Evolutionary conservation across 2,113 vertebrate genomes (phyloP).

Genomic region (Scatophagus argus): DNA sequence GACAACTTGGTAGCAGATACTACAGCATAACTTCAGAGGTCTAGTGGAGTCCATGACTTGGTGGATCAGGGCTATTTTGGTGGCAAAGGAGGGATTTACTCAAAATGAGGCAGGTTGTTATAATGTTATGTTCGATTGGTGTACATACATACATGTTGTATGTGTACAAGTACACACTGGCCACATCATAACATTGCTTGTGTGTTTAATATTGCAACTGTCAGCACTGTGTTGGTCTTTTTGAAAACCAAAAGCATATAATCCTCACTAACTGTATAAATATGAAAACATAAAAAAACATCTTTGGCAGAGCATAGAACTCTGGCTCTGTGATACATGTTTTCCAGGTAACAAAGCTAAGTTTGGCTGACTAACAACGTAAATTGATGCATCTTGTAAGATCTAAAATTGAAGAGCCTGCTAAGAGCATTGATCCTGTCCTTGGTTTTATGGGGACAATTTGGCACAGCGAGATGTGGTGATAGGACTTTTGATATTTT

Average conservation of each 20-base stretch:
- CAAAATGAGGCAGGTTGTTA: no score
- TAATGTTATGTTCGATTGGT: no score
- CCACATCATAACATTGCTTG: no score
- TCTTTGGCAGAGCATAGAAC: not conserved
- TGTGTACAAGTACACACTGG: no score
- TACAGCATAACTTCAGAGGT: no score
- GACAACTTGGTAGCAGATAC: no score
- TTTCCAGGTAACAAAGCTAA: not conserved
- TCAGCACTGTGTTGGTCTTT: not conserved
- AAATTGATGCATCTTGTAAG: not conserved
- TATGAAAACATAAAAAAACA: not conserved
- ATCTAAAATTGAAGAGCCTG: not conserved
- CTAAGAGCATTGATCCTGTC: not conserved
- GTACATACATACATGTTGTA: no score
- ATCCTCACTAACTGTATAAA: not conserved
- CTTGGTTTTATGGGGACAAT: not conserved
- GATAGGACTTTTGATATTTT: not conserved
- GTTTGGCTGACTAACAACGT: not conserved
- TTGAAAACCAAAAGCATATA: not conserved
- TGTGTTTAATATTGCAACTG: no score
- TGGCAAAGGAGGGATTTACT: no score
- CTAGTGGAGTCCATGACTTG: no score
- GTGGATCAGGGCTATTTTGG: no score
- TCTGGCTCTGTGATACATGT: not conserved
- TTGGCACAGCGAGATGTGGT: not conserved